Base-by-base conservation (phyloP, 2,797 vertebrate genomes). In the Pristis pectinata region DNA sequence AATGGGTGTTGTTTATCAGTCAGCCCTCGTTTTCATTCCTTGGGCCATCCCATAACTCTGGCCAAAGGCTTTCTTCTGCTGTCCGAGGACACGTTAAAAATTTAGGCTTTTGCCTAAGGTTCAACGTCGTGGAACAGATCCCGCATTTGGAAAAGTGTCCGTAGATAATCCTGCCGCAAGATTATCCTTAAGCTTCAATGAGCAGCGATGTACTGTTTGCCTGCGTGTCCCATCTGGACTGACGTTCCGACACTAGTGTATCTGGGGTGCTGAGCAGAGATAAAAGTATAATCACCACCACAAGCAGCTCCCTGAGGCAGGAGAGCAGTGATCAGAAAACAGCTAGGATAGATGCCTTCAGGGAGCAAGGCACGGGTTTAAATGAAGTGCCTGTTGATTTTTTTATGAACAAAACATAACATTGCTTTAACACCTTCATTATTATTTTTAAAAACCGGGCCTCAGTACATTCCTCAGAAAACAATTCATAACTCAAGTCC, bases 341-440 rank as follows among this genome's bases (percentile, higher is more conserved):
- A 93, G 67, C 92, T 93, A 92, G 92, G 59, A 91, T 10, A 93
- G 41, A 53, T 44, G 70, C 9, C 41, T 74, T 93, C 67, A 93
- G 67, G 67, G 64, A 93, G 1, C 37, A 53, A 72, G 41, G n/a
- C 17, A 67, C 15, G 22, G 24, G 0, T 6, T 49, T 93, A 49
- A 93, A 93, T 49, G 49, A 30, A 27, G 30, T 30, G 67, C 30
- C 30, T 24, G 70, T 8, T 34, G 4, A 92, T 93, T 37, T 93
- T 44, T 53, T 74, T 74, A 37, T 17, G 44, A 72, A 10, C 67
- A 44, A 72, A 49, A 30, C 13, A 74, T 74, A 64, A 49, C 30
- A 17, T 11, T 3, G n/a, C 61, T 64, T 93, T 93, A 30, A 49
- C 64, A 70, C 27, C 27, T 30, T 30, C 49, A 41, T 79, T 79